Conservation (phyloP, 1,140 invertebrate species). For the Aethina tumida region DNA sequence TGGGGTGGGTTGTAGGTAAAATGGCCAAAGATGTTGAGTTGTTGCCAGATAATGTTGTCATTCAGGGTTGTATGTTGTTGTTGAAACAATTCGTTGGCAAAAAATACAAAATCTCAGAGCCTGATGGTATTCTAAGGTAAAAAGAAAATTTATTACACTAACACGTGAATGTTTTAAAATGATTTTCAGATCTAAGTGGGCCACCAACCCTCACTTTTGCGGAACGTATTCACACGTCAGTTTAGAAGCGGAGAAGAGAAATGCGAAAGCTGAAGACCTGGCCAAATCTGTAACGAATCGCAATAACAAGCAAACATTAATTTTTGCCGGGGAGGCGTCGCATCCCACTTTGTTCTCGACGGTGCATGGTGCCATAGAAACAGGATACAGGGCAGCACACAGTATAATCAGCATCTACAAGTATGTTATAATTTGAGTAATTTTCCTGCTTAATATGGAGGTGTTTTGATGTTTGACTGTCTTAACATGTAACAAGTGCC, state of each 20-base stretch:
- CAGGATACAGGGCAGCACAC: slow-evolving; percentile 68
- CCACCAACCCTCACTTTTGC: slow-evolving; percentile 50
- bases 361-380: slow-evolving; percentile 72
- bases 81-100: slow-evolving; percentile 39
- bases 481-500: slow-evolving; percentile 41
- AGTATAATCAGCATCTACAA: slow-evolving; percentile 32
- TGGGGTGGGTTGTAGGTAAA: slow-evolving; percentile 50
- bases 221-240: slow-evolving; percentile 62
- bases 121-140: slow-evolving; percentile 32
- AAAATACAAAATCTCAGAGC: slow-evolving; percentile 42
- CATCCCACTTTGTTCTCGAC: slow-evolving; percentile 58
- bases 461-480: slow-evolving; percentile 40
- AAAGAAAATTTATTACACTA: too few relatives aligned
- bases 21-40: slow-evolving; percentile 43
- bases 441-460: slow-evolving; percentile 44
- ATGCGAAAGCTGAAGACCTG: slow-evolving; percentile 45
- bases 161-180: too few relatives aligned
- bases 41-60: slow-evolving; percentile 40
- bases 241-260: slow-evolving; percentile 41
- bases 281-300: slow-evolving; percentile 46
- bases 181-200: slow-evolving; percentile 55
- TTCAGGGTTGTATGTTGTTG: slow-evolving; percentile 38
- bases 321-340: slow-evolving; percentile 67
- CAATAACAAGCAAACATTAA: too few relatives aligned
- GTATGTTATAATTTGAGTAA: slow-evolving; percentile 49